Conservation (phyloP, 2,113 vertebrate species). For the Argyrosomus japonicus region DNA sequence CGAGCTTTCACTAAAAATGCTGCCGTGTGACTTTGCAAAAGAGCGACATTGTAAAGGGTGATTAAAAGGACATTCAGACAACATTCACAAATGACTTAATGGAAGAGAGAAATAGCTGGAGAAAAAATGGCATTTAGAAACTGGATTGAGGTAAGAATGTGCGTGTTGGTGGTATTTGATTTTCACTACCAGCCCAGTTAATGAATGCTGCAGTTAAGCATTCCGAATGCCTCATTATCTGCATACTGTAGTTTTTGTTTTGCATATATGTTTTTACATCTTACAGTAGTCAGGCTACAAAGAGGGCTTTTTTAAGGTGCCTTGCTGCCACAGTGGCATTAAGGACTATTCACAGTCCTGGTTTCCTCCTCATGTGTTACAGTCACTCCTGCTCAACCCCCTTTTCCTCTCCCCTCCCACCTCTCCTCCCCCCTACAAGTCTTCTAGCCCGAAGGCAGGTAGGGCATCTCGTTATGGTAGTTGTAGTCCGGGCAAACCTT, state of each 20-base stretch:
- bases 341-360: slow-evolving; percentile 38
- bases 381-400: slow-evolving; percentile 48
- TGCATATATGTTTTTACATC: slow-evolving; percentile 80
- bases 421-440: slow-evolving; percentile 42
- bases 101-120: slow-evolving; percentile 39
- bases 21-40: slow-evolving; percentile 44
- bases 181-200: slow-evolving; percentile 58
- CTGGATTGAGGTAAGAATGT: slow-evolving; percentile 76
- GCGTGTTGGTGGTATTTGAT: slow-evolving; percentile 43
- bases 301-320: slow-evolving; percentile 51
- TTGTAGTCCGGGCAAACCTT: slow-evolving; percentile 98
- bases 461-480: slow-evolving; percentile 93
- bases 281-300: slow-evolving; percentile 77
- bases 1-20: slow-evolving; percentile 7
- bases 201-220: slow-evolving; percentile 57
- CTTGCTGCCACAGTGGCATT: slow-evolving; percentile 36
- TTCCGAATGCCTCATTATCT: slow-evolving; percentile 61
- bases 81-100: slow-evolving; percentile 56
- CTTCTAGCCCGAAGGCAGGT: slow-evolving; percentile 92
- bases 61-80: slow-evolving; percentile 60
- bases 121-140: slow-evolving; percentile 57
- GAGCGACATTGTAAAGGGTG: slow-evolving; percentile 43
- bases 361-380: slow-evolving; percentile 51
- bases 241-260: slow-evolving; percentile 74
- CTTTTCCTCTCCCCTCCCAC: slow-evolving; percentile 53